These are phyloP conservation scores for Drosophila neocordata DNA, from an alignment of 1,140 invertebrate genomes.

Conservation along the genomic window DNA sequence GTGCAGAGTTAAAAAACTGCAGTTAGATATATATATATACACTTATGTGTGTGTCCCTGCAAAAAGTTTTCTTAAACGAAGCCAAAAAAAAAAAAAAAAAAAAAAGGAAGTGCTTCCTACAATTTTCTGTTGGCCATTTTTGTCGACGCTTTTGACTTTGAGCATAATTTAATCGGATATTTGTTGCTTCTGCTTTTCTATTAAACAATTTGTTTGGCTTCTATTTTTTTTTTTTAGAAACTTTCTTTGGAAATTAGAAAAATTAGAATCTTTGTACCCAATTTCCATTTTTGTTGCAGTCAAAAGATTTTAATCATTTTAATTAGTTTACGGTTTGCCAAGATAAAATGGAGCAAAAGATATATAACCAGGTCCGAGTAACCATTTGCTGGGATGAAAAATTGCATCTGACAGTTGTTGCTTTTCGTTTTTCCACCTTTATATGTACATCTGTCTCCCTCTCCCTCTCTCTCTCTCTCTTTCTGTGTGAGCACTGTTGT, in stretches of 20 bases:
- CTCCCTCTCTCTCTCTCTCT: too few relatives aligned
- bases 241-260: constrained; percentile 13
- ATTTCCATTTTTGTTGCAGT: constrained; percentile 15
- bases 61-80: constrained; percentile 67
- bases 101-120: constrained; percentile 59
- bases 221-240: constrained; percentile 15
- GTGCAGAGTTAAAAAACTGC: constrained; percentile 5
- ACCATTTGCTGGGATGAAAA: constrained; percentile 55
- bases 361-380: background rate
- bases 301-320: constrained; percentile 75
- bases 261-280: background rate
- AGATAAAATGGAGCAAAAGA: constrained; percentile 18
- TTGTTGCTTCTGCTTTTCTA: constrained; percentile 53
- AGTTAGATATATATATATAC: background rate
- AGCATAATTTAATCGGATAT: constrained; percentile 82
- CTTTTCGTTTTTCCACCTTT: constrained; percentile 46
- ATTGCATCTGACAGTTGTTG: constrained; percentile 52
- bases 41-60: constrained; percentile 23
- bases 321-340: constrained; percentile 71
- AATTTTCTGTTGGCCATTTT: constrained; percentile 67
- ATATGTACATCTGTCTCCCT: background rate
- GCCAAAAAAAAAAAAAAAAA: background rate
- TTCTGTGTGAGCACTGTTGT: constrained; percentile 20
- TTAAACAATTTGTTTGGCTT: constrained; percentile 62
- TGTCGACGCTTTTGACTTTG: constrained; percentile 77